Percentiles rank a stretch among this genome's conserved stretches.
These are phyloP conservation scores for Alitta virens DNA, from an alignment of 2,888 invertebrate genomes.

Conservation along the genomic window DNA sequence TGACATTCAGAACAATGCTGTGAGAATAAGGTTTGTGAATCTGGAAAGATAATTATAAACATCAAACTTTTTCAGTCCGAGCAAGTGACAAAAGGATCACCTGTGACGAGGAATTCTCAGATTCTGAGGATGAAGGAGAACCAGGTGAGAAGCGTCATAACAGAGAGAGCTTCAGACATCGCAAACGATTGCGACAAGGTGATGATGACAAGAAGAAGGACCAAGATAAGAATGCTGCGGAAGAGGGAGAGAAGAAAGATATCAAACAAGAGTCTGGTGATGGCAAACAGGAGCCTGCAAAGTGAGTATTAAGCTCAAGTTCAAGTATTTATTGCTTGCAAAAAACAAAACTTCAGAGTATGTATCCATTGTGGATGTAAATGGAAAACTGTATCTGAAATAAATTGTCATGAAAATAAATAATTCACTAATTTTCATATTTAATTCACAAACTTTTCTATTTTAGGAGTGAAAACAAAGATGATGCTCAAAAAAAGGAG, in stretches of 20 bases:
- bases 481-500: background rate
- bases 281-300: slow-evolving; percentile 7
- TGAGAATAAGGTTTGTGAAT: too few species aligned
- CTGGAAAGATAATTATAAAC: too few species aligned
- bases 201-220: slow-evolving; percentile 33
- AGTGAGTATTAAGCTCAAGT: slow-evolving; percentile 9
- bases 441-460: background rate
- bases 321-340: too few species aligned
- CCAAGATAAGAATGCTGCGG: slow-evolving; percentile 5
- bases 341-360: too few species aligned
- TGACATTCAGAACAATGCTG: too few species aligned
- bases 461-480: background rate
- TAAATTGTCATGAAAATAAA: too few species aligned
- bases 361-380: too few species aligned
- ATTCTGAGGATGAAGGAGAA: slow-evolving; percentile 82
- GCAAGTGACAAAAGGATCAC: slow-evolving; percentile 85
- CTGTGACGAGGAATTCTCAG: slow-evolving; percentile 84
- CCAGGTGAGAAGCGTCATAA: slow-evolving; percentile 46
- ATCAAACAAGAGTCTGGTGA: slow-evolving; percentile 9
- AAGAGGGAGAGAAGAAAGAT: slow-evolving; percentile 16
- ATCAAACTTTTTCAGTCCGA: slow-evolving; percentile 55
- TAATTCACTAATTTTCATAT: too few species aligned
- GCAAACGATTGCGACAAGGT: slow-evolving; percentile 40
- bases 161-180: slow-evolving; percentile 40
- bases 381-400: too few species aligned